Evolutionary conservation across 2,888 invertebrate genomes (phyloP).

Genomic region (Podotricha telesiphe): DNA sequence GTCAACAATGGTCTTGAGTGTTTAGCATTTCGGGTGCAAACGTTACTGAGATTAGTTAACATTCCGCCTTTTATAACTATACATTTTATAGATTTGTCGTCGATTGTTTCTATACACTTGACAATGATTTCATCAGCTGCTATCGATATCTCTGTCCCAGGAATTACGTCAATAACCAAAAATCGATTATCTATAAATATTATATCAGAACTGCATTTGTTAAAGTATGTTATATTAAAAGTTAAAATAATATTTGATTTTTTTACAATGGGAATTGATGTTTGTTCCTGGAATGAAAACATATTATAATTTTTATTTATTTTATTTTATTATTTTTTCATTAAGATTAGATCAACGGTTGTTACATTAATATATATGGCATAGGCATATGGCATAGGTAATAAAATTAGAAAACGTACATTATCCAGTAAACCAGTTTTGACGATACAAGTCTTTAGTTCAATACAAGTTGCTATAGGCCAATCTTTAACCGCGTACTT

Average conservation of each 20-base stretch:
- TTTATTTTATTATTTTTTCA: too few relatives aligned
- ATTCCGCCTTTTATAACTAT: constrained; percentile 51
- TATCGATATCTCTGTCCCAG: constrained; percentile 56
- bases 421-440: constrained; percentile 53
- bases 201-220: constrained; percentile 53
- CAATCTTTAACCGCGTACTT: constrained; percentile 55
- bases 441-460: constrained; percentile 59
- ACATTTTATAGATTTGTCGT: constrained; percentile 53
- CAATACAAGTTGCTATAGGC: constrained; percentile 58
- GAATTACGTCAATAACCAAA: constrained; percentile 49
- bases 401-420: constrained; percentile 32
- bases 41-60: constrained; percentile 49
- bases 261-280: constrained; percentile 40
- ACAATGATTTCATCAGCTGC: constrained; percentile 54
- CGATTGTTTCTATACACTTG: constrained; percentile 52
- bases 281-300: constrained; percentile 42
- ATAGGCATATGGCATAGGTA: background rate
- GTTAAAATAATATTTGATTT: constrained; percentile 50
- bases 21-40: constrained; percentile 55
- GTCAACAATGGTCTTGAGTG: constrained; percentile 53
- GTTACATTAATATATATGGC: too few relatives aligned
- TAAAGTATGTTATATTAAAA: constrained; percentile 49
- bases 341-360: too few relatives aligned
- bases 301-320: constrained; percentile 25
- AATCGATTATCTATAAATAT: constrained; percentile 60